These are phyloP conservation scores for Nipponia nippon DNA, from an alignment of 2,113 vertebrate species.

Conservation along the genomic window DNA sequence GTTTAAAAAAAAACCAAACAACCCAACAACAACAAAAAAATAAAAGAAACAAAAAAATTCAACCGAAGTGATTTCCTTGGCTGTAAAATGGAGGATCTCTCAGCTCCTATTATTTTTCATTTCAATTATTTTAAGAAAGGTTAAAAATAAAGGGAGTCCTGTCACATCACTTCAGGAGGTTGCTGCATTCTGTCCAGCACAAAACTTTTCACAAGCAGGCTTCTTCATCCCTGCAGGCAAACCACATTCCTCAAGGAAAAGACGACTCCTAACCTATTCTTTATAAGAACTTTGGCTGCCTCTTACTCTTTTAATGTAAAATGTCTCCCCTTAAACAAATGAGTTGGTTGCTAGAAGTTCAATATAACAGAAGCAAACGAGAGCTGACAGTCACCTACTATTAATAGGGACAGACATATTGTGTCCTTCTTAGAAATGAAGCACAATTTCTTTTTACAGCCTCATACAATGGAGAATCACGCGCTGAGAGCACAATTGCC, in stretches of 20 bases:
- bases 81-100: background rate
- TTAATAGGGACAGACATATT: background rate
- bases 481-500: background rate
- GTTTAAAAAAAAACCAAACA: background rate
- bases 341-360: background rate
- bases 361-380: background rate
- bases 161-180: background rate
- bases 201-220: background rate
- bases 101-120: background rate
- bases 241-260: background rate
- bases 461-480: background rate
- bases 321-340: background rate
- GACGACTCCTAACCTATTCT: background rate
- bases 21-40: background rate
- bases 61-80: background rate
- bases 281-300: background rate
- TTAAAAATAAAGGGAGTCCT: background rate
- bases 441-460: background rate
- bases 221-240: background rate
- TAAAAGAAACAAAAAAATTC: background rate
- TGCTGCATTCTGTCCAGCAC: background rate
- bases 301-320: background rate
- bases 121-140: background rate
- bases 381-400: background rate
- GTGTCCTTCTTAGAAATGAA: background rate